Evolutionary conservation across 2,113 vertebrate species (phyloP), one percentile per base, ranked within the genome.

Genomic region (Promerops cafer): DNA sequence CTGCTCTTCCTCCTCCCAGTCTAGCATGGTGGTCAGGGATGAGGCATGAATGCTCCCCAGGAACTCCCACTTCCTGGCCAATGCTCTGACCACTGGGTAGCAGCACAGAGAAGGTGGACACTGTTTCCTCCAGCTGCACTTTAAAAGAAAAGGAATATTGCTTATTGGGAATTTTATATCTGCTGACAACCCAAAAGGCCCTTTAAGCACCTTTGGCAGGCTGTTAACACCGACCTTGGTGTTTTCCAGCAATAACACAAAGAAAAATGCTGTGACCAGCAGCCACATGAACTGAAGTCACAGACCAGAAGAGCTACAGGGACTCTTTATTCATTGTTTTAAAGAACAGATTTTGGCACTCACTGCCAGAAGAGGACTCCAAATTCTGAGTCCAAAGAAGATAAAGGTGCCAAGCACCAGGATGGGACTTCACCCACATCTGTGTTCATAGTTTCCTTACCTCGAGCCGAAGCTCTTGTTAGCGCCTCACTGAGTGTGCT

Each of bases 271-370:
- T 78, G 86, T 90, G 83, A 88, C 86, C 68, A 89, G 93, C 94
- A 93, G 72, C 83, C 60, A 47, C 27, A 8, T 83, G 79, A 95
- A 95, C 69, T 95, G 65, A 94, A 96, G 66, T 94, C 68, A 70
- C 60, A 83, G 83, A 63, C 39, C 33, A 74, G 68, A 90, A 90
- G 39, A 94, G 52, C 64, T 65, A 60, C 86, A 92, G 86, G 71
- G 47, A 63, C 80, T 93, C 79, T 90, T 90, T 90, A 75, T 96
- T 94, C 68, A 69, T 95, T 94, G 89, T 95, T 93, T 86, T 81
- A 81, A 95, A 89, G 68, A 87, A 47, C 22, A 78, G 60, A 75
- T 90, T 93, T 93, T 83, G 86, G 47, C 83, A 59, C 26, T 86
- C 19, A 2, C 21, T 9, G 6, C 35, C 31, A 81, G 42, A 74